These are phyloP conservation scores for Paratrypauchen microcephalus DNA, from an alignment of 2,797 vertebrate genomes.

Conservation along the genomic window DNA sequence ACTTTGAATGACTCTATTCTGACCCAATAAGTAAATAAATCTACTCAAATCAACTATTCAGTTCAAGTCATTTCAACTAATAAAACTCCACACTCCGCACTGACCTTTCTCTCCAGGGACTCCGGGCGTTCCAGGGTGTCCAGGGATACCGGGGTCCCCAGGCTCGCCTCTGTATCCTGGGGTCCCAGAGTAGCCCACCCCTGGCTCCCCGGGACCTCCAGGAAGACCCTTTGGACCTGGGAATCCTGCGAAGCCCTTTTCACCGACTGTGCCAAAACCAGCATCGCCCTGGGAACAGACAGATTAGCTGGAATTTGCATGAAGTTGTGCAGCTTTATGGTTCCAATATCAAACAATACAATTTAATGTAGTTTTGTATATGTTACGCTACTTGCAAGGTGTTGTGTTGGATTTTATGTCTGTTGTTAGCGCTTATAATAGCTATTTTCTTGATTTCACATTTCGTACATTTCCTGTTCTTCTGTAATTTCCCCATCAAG, in stretches of 20 bases:
- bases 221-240: slow-evolving; percentile 68
- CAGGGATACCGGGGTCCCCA: slow-evolving; percentile 72
- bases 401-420: too few relatives aligned
- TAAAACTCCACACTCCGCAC: slow-evolving; percentile 16
- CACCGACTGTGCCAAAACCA: slow-evolving; percentile 64
- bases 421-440: too few relatives aligned
- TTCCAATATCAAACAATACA: too few relatives aligned
- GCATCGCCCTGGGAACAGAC: slow-evolving; percentile 66
- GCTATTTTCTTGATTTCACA: too few relatives aligned
- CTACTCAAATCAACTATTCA: not conserved
- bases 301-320: not conserved
- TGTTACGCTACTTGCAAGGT: too few relatives aligned
- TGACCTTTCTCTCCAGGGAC: slow-evolving; percentile 72
- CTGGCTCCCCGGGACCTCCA: slow-evolving; percentile 65
- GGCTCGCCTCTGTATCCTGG: slow-evolving; percentile 66
- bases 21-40: not conserved
- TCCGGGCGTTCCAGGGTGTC: slow-evolving; percentile 73
- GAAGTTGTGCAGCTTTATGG: not conserved
- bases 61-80: not conserved
- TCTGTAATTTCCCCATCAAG: too few relatives aligned
- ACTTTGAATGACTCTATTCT: not conserved
- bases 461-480: too few relatives aligned
- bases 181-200: slow-evolving; percentile 60
- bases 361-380: too few relatives aligned
- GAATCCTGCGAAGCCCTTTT: slow-evolving; percentile 75